Evolutionary conservation across 1,140 invertebrate genomes (phyloP).

Genomic region (Drosophila parvula): DNA sequence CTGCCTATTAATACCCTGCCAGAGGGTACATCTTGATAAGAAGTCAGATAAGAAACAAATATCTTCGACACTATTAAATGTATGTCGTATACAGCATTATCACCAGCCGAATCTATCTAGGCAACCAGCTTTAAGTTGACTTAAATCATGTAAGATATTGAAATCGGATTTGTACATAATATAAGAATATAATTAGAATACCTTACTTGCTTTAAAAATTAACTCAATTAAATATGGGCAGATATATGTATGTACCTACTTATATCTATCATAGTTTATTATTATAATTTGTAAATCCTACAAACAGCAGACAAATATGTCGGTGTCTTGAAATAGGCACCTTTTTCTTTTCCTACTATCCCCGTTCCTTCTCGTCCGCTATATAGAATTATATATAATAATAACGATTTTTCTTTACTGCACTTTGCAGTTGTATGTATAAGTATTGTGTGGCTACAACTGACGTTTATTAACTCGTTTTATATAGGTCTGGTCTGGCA

Average conservation of each 20-base stretch:
- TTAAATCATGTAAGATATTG: too few relatives aligned
- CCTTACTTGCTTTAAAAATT: background rate
- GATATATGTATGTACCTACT: background rate
- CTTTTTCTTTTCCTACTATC: background rate
- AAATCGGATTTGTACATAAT: too few relatives aligned
- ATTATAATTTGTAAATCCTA: background rate
- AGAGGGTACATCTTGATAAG: conserved; percentile 2
- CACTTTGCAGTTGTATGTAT: conserved; percentile 33
- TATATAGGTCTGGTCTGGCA: conserved; percentile 22
- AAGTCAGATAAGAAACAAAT: background rate
- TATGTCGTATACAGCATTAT: background rate
- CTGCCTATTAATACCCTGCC: conserved; percentile 12
- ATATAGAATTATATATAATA: conserved; percentile 58
- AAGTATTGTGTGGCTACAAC: conserved; percentile 41
- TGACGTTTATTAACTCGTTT: conserved; percentile 70
- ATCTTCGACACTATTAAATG: background rate
- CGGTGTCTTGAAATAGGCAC: background rate
- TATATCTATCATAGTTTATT: background rate
- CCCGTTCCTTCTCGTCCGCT: background rate
- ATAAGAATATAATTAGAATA: background rate
- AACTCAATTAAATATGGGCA: background rate
- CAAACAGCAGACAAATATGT: background rate
- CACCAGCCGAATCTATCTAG: background rate
- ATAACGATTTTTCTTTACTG: conserved; percentile 69
- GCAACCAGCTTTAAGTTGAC: too few relatives aligned